Conservation (phyloP, 2,797 vertebrate species). For the Picus viridis region DNA sequence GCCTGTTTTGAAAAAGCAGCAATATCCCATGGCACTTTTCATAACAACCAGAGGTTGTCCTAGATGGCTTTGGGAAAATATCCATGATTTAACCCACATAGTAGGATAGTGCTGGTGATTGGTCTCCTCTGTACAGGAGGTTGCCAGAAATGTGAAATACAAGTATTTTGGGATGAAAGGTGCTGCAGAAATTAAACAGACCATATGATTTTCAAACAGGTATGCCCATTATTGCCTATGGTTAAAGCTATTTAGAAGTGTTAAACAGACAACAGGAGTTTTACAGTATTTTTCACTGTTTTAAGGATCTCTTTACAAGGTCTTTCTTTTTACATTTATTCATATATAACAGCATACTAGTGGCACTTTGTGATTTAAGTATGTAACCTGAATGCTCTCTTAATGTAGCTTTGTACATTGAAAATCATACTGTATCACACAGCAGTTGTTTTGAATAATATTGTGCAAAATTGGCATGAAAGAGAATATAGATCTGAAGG, state of each 20-base stretch:
- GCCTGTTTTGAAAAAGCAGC: background rate
- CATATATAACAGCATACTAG: background rate
- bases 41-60: background rate
- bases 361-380: background rate
- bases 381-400: background rate
- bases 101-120: background rate
- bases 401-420: background rate
- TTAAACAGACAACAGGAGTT: background rate
- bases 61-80: background rate
- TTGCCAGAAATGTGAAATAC: background rate
- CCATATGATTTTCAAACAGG: background rate
- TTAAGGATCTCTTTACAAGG: background rate
- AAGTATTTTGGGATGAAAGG: conserved; percentile 15
- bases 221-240: background rate
- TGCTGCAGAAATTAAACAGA: background rate
- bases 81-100: background rate
- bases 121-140: background rate
- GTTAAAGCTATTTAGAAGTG: background rate
- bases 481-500: background rate
- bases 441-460: background rate
- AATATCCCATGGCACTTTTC: background rate
- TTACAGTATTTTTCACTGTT: background rate
- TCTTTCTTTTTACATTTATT: background rate
- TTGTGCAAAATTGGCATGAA: background rate
- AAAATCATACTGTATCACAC: background rate